Percentiles rank a stretch among this genome's conserved stretches.
Conservation (phyloP, 2,113 vertebrate genomes). For the Falco punctatus region DNA sequence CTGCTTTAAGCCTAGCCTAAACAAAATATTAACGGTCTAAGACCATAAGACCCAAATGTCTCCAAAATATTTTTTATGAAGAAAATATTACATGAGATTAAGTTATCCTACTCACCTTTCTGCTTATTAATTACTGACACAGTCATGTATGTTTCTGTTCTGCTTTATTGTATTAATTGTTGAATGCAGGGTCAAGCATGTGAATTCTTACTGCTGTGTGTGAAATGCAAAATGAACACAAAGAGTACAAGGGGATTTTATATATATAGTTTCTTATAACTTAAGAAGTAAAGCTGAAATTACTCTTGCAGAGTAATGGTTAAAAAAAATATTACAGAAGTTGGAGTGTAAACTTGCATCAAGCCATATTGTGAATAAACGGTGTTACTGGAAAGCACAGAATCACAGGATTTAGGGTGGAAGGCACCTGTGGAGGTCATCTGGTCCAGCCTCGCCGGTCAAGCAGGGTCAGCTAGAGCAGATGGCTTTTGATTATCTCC, state of each 20-base stretch:
- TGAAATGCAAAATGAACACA: background rate
- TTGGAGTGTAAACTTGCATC: background rate
- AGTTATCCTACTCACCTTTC: background rate
- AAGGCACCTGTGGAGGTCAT: background rate
- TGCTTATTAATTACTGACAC: slow-evolving; percentile 7
- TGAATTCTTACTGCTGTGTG: background rate
- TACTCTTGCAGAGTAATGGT: background rate
- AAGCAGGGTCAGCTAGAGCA: background rate
- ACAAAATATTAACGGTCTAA: background rate
- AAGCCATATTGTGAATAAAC: background rate
- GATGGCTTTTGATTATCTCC: background rate
- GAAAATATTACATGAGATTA: background rate
- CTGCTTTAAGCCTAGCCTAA: background rate
- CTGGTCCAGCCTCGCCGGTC: background rate
- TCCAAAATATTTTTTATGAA: background rate
- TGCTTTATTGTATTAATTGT: background rate
- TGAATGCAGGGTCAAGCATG: background rate
- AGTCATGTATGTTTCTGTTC: background rate
- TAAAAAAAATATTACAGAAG: background rate
- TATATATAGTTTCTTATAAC: background rate
- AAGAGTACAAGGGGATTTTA: background rate
- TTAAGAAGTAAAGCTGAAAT: background rate
- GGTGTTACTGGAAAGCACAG: slow-evolving; percentile 2
- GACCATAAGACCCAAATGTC: background rate
- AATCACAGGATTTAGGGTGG: background rate